phyloP scores from a whole-genome alignment of 2,797 vertebrate species.

The Potorous gilbertii region DNA sequence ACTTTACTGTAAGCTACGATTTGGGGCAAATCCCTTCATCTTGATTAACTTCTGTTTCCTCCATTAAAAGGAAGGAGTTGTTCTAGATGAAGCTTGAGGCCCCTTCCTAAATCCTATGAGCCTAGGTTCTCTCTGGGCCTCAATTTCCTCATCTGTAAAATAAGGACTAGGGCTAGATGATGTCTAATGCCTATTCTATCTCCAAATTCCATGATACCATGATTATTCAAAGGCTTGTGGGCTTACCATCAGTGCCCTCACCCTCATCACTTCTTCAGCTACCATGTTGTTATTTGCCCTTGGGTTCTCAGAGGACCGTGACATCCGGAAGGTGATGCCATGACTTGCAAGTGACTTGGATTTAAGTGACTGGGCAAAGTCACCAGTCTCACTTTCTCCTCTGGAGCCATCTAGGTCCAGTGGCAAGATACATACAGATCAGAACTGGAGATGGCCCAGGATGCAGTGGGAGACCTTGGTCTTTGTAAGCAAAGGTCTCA shows the following conservation, averaged over 20 bases:
- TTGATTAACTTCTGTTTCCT: conserved; percentile 60
- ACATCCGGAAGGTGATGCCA: no score
- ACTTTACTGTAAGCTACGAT: conserved; percentile 50
- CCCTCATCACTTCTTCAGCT: no score
- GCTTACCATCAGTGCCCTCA: background rate
- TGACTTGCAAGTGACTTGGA: no score
- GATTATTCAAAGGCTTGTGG: background rate
- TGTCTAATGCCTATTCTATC: background rate
- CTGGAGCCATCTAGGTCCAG: no score
- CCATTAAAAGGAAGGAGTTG: background rate
- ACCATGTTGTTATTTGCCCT: no score
- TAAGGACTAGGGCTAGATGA: background rate
- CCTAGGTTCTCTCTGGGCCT: background rate
- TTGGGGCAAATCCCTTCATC: conserved; percentile 67
- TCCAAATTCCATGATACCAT: background rate
- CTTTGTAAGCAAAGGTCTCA: no score
- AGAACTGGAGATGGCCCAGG: no score
- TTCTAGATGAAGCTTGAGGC: background rate
- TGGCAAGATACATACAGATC: no score
- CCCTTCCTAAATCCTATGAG: background rate
- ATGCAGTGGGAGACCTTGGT: no score
- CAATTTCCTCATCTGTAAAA: background rate
- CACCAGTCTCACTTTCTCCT: no score
- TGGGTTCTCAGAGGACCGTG: no score
- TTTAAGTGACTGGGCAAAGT: no score